Base-by-base conservation (phyloP, 2,797 vertebrate species). In the Limosa lapponica region DNA sequence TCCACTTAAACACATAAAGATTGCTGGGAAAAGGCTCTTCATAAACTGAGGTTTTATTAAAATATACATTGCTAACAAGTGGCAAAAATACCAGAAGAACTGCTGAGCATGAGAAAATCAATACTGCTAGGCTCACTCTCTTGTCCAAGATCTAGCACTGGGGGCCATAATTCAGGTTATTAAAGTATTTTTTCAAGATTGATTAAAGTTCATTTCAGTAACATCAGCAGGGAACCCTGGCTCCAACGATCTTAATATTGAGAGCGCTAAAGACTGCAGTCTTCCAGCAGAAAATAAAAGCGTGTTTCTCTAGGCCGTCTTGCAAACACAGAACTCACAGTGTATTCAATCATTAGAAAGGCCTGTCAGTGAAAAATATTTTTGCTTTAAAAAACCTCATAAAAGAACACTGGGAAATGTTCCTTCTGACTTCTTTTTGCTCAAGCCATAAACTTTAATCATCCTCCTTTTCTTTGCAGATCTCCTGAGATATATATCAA, bases 131-230 rank as follows among this genome's bases (percentile, higher is more conserved):
- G 39, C 27, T 88, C 41, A 44, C 34, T 73, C 36, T 79, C n/a
- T 71, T 77, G 37, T 32, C 6, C 11, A 62, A 70, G 48, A 66
- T 70, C 73, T 58, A 92, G 58, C 66, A 92, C 39, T 59, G 22
- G 39, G 46, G 62, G 48, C 34, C 64, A 67, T 59, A 82, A 94
- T 49, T 87, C 67, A 92, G 66, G 62, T 93, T 90, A 90, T 46
- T 77, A 51, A 75, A 92, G 44, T 46, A 5, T 71, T 84, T 86
- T 86, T 92, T 52, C 86, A 77, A 37, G 73, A 92, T 1, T 79
- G 70, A 89, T 84, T 87, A 55, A 94, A 93, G 81, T 67, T 92
- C 52, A 80, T 41, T 94, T 90, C 27, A 61, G 90, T 73, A 94
- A 80, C 46, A 87, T 37, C 66, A 93, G 55, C 71, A 78, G 65